Percentiles rank a stretch among this genome's conserved stretches.
Evolutionary conservation across 2,113 vertebrate genomes (phyloP).

Genomic region (Thamnaconus septentrionalis): DNA sequence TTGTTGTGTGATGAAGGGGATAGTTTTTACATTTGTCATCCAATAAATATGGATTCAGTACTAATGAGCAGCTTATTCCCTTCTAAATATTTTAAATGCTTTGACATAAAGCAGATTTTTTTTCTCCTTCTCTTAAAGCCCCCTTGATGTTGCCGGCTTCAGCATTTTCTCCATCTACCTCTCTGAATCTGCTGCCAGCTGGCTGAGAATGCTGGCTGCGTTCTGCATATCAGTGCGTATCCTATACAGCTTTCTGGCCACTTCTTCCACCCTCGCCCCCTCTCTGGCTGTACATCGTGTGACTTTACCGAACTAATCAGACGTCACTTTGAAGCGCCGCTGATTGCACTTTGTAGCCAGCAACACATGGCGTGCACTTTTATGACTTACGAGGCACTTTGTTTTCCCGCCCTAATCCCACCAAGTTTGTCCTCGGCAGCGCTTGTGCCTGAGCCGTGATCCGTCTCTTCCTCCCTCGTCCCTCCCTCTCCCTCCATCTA

Average conservation of each 20-base stretch:
- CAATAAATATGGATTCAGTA: not conserved
- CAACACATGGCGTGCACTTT: constrained; percentile 81
- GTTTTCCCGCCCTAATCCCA: constrained; percentile 56
- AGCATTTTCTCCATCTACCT: constrained; percentile 20
- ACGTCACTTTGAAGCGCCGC: constrained; percentile 83
- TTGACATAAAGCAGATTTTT: constrained; percentile 44
- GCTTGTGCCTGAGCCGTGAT: constrained; percentile 31
- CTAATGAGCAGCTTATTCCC: constrained; percentile 43
- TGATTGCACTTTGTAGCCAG: constrained; percentile 82
- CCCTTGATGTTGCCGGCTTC: constrained; percentile 16
- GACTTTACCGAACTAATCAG: constrained; percentile 80
- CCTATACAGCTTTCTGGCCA: constrained; percentile 59
- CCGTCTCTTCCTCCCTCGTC: constrained; percentile 39
- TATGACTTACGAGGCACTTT: constrained; percentile 66
- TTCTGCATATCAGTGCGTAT: constrained; percentile 61
- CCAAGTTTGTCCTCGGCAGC: constrained; percentile 60
- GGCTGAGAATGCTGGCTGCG: constrained; percentile 33
- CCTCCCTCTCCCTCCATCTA: constrained; percentile 55
- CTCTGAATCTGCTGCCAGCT: constrained; percentile 50
- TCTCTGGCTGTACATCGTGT: constrained; percentile 68
- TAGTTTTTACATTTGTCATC: too few relatives aligned
- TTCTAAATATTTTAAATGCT: constrained; percentile 17
- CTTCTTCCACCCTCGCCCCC: constrained; percentile 10
- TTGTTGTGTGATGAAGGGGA: too few relatives aligned
- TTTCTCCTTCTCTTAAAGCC: constrained; percentile 21